A percentile compares a stretch with the other conserved stretches of the same genome.
These are phyloP conservation scores for Drosophila parthenogenetica DNA, from an alignment of 2,888 invertebrate species.

Conservation along the genomic window DNA sequence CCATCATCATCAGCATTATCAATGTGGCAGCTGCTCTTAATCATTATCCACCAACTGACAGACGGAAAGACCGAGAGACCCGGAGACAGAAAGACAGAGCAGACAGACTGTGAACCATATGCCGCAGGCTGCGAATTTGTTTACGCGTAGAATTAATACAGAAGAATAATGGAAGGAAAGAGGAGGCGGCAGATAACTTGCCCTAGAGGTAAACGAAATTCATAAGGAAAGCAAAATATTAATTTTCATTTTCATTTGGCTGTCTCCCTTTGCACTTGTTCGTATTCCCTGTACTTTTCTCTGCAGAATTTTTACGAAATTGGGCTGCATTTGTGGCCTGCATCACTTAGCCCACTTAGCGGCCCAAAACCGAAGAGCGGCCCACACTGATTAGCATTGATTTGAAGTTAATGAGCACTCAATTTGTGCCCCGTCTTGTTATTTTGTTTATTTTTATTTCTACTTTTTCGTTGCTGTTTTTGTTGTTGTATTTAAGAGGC, in stretches of 20 bases:
- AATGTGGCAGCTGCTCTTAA: constrained; percentile 41
- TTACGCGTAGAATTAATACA: constrained; percentile 53
- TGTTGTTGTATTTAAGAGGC: constrained; percentile 25
- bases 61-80: neutral
- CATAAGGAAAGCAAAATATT: constrained; percentile 32
- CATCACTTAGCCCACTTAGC: constrained; percentile 13
- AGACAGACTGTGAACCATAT: constrained; percentile 38
- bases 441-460: constrained; percentile 19
- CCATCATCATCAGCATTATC: constrained; percentile 13
- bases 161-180: constrained; percentile 1
- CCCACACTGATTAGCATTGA: constrained; percentile 77
- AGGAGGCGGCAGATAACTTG: constrained; percentile 2
- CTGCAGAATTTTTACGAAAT: neutral
- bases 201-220: constrained; percentile 20
- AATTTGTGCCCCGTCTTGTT: constrained; percentile 49
- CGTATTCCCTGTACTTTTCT: neutral
- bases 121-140: constrained; percentile 64
- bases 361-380: neutral
- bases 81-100: constrained; percentile 4
- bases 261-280: constrained; percentile 4
- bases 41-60: constrained; percentile 42
- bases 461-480: neutral
- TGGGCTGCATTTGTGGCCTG: constrained; percentile 6
- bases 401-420: constrained; percentile 74
- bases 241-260: constrained; percentile 24